phyloP scores from a whole-genome alignment of 2,113 vertebrate species.

The Origma solitaria region DNA sequence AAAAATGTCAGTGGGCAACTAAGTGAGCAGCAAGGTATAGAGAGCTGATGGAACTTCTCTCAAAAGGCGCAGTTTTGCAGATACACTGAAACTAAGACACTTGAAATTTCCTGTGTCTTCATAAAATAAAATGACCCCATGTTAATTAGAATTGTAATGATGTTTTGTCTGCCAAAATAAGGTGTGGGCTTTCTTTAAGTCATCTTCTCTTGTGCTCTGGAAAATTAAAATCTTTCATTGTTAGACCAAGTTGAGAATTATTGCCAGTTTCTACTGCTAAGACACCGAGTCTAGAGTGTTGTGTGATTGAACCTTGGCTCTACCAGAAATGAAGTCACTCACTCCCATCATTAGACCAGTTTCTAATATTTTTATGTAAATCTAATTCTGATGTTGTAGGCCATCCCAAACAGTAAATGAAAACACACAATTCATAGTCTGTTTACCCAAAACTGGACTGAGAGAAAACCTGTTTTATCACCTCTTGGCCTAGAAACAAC shows the following conservation, averaged over 20 bases:
- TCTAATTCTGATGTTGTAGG: not conserved
- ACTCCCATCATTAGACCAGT: not conserved
- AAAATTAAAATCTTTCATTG: not conserved
- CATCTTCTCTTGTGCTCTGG: not conserved
- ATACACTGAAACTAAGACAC: not conserved
- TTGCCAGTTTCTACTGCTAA: not conserved
- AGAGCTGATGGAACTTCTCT: not conserved
- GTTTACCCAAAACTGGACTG: not conserved
- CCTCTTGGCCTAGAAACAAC: not conserved
- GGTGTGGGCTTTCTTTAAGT: not conserved
- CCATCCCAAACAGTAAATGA: not conserved
- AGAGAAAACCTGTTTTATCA: not conserved
- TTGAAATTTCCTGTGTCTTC: not conserved
- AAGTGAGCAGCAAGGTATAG: not conserved
- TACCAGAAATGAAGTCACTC: not conserved
- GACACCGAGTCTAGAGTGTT: not conserved
- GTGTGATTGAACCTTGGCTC: not conserved
- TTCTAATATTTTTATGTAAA: not conserved
- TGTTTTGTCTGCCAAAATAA: not conserved
- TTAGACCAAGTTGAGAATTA: not conserved
- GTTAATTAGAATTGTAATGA: not conserved
- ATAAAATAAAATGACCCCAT: not conserved
- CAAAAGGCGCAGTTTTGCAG: not conserved
- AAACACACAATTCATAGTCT: not conserved
- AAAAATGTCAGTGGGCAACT: not conserved